phyloP scores from a whole-genome alignment of 2,113 vertebrate genomes.

The Galemys pyrenaicus region DNA sequence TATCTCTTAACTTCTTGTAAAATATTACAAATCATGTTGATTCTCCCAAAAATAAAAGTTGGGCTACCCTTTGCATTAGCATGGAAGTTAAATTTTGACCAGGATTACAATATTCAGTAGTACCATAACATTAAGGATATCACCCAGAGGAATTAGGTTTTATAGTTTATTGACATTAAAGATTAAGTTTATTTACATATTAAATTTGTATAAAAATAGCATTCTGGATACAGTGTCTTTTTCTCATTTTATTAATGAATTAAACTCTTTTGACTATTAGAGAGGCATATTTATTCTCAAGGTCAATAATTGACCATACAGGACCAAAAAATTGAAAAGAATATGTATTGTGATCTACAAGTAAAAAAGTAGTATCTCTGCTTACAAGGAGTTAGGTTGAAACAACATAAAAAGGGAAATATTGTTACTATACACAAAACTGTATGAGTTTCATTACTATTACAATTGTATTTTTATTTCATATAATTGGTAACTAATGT shows the following conservation, averaged over 20 bases:
- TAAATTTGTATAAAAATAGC: neutral
- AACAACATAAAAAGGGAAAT: neutral
- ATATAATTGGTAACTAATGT: neutral
- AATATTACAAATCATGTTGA: constrained; percentile 55
- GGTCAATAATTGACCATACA: neutral
- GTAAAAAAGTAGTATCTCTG: neutral
- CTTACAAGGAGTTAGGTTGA: neutral
- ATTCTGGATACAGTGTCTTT: constrained; percentile 34
- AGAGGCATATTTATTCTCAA: constrained; percentile 16
- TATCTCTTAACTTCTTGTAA: constrained; percentile 58
- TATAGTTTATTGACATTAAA: constrained; percentile 9
- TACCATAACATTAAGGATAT: neutral
- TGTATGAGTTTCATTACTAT: neutral
- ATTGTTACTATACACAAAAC: neutral
- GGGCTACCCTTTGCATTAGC: constrained; percentile 6
- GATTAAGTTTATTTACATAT: neutral
- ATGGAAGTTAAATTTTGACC: neutral
- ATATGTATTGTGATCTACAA: neutral
- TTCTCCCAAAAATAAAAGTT: constrained; percentile 22
- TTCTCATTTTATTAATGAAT: neutral
- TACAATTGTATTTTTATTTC: neutral
- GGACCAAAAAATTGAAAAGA: neutral
- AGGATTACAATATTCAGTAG: neutral
- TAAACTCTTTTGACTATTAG: neutral
- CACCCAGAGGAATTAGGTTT: neutral